These are phyloP conservation scores for Scarus forsteni DNA, from an alignment of 2,797 vertebrate species.

Conservation along the genomic window DNA sequence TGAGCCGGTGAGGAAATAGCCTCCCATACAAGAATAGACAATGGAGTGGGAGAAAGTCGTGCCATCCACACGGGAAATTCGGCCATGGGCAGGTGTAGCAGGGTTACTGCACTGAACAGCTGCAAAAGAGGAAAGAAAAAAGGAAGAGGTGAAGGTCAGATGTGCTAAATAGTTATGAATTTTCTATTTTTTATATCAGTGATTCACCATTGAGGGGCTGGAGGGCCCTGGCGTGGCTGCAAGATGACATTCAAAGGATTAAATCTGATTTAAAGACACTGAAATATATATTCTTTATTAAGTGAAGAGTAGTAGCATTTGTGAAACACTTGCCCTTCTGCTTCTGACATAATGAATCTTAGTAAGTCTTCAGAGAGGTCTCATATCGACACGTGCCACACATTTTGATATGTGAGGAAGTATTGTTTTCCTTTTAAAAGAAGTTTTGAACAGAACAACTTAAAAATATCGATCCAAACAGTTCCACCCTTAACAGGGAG, in stretches of 20 bases:
- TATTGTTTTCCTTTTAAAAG: conserved; percentile 23
- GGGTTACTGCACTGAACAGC: conserved; percentile 96
- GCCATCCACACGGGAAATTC: conserved; percentile 90
- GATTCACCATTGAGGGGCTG: conserved; percentile 47
- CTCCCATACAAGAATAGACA: conserved; percentile 93
- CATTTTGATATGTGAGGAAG: neutral
- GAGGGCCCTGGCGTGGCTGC: conserved; percentile 17
- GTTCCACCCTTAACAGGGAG: conserved; percentile 43
- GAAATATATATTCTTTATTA: conserved; percentile 21
- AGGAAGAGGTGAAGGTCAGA: conserved; percentile 49
- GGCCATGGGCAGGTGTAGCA: conserved; percentile 92
- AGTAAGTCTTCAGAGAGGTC: conserved; percentile 12
- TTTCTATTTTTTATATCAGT: conserved; percentile 66
- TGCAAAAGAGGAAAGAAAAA: conserved; percentile 62
- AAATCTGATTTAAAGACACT: conserved; percentile 27
- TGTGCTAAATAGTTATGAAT: conserved; percentile 56
- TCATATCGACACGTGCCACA: neutral
- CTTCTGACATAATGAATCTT: conserved; percentile 32
- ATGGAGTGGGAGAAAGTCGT: conserved; percentile 94
- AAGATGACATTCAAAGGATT: conserved; percentile 44
- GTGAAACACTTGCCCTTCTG: conserved; percentile 29
- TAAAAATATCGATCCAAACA: conserved; percentile 35
- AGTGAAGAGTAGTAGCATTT: conserved; percentile 23
- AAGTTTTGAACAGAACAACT: conserved; percentile 21
- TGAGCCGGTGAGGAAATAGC: conserved; percentile 91